A percentile compares a stretch with the other conserved stretches of the same genome.
These are phyloP conservation scores for Cabera pusaria DNA, from an alignment of 2,888 invertebrate genomes.

Conservation along the genomic window DNA sequence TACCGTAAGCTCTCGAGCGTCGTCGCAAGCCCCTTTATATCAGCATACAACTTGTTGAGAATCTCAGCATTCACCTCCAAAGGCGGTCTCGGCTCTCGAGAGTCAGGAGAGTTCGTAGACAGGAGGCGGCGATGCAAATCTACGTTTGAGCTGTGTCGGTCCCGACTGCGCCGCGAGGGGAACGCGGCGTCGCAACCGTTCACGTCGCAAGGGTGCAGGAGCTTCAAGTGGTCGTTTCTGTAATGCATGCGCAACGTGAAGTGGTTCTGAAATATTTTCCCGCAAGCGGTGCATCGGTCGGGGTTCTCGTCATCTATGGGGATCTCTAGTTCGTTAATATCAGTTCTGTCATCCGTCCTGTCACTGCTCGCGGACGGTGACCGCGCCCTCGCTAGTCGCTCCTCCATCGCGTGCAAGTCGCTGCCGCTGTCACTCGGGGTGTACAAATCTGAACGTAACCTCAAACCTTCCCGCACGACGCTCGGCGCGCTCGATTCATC, in stretches of 20 bases:
- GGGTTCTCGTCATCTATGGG: constrained; percentile 95
- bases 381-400: constrained; percentile 77
- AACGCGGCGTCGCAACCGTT: constrained; percentile 96
- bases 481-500: constrained; percentile 77
- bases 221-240: constrained; percentile 94
- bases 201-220: constrained; percentile 95
- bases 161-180: constrained; percentile 90
- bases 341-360: constrained; percentile 56
- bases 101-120: constrained; percentile 73
- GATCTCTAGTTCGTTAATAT: constrained; percentile 85
- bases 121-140: constrained; percentile 77
- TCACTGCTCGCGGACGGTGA: constrained; percentile 75
- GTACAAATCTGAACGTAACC: constrained; percentile 72
- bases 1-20: constrained; percentile 86
- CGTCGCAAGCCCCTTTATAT: constrained; percentile 85
- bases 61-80: constrained; percentile 91
- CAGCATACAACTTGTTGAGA: constrained; percentile 91
- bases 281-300: constrained; percentile 92
- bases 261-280: constrained; percentile 95
- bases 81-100: constrained; percentile 79
- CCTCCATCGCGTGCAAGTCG: constrained; percentile 77
- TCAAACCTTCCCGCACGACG: constrained; percentile 73
- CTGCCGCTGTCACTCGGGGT: constrained; percentile 80
- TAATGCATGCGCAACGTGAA: constrained; percentile 95
- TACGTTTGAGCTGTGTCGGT: constrained; percentile 84